Evolutionary conservation across 2,797 vertebrate genomes (phyloP), one percentile per base, ranked within the genome.

Genomic region (Echeneis naucrates): DNA sequence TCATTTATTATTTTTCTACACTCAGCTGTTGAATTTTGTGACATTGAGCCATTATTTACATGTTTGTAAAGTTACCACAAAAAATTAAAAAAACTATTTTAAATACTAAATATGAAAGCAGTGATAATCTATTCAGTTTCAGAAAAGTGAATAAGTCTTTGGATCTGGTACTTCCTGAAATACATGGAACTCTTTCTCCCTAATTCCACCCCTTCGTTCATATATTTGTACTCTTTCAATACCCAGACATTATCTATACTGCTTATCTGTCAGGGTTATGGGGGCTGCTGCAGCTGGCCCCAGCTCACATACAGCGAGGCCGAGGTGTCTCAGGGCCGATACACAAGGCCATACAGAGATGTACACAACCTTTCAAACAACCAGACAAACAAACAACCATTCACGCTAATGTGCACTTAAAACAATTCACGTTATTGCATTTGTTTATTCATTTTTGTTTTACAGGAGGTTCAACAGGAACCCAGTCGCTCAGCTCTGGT

Each of bases 391-490:
- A n/a, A n/a, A n/a, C n/a, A n/a, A n/a, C n/a, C n/a, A n/a, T n/a
- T n/a, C n/a, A n/a, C n/a, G n/a, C n/a, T n/a, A n/a, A n/a, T n/a
- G n/a, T n/a, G n/a, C n/a, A n/a, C n/a, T n/a, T n/a, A n/a, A n/a
- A n/a, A n/a, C n/a, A n/a, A n/a, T n/a, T n/a, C n/a, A n/a, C n/a
- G 10, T 60, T 14, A 17, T 33, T 12, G 3, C 66, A 11, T 75
- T 2, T n/a, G n/a, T n/a, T n/a, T n/a, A n/a, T n/a, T 59, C 40
- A n/a, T 72, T 14, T 84, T 61, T 70, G 11, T 54, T 87, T 52
- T 48, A 5, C 87, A 95, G 94, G 94, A 91, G 92, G 48, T 94
- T 96, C 79, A 93, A 93, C 80, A 88, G 78, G 16, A 95, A 94
- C 59, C 68, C 65, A 0, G 24, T 93, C 5, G 94, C 95, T 81